Base-by-base conservation (phyloP, 2,888 invertebrate species). In the Orgyia antiqua region DNA sequence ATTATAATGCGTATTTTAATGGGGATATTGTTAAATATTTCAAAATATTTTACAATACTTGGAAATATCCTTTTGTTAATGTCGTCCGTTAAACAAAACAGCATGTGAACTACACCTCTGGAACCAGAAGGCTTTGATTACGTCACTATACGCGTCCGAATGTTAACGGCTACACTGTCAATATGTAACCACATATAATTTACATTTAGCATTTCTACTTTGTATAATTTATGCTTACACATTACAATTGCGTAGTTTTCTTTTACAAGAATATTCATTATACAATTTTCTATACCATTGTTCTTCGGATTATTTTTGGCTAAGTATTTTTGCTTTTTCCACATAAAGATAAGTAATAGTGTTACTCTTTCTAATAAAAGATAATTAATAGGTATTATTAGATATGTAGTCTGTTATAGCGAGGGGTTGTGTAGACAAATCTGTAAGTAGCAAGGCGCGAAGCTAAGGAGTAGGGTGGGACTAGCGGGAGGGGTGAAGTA, bases 81-180 rank as follows among this genome's bases (percentile, higher is more conserved):
- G n/a, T n/a, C 39, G 27, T 35, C 28, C 32, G 28, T 33, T 24
- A 37, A 42, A 39, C 27, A 38, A 36, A 17, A 33, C n/a, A 10
- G 45, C 45, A 44, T 54, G 50, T 58, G 54, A 42, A 58, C 49
- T 12, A 42, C 24, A 27, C 62, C 48, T 63, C 35, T 29, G 41
- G 29, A 50, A 54, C 58, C 46, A 48, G 45, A 51, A 58, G 50
- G 58, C 58, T 49, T 60, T 36, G 56, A 41, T 78, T 73, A 73
- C 77, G 74, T 77, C 74, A 78, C 56, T 47, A 24, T 38, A 45
- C 45, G 39, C 52, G 49, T 55, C 50, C 53, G 32, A 55, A 52
- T 47, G 39, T 49, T 71, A 77, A 77, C 76, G 74, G 75, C 77
- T 74, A 66, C 63, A 66, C 65, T 73, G 69, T 72, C 74, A 62